A percentile compares a stretch with the other conserved stretches of the same genome.
These are phyloP conservation scores for Eurystomus glaucurus DNA, from an alignment of 2,797 vertebrate species.

Conservation along the genomic window DNA sequence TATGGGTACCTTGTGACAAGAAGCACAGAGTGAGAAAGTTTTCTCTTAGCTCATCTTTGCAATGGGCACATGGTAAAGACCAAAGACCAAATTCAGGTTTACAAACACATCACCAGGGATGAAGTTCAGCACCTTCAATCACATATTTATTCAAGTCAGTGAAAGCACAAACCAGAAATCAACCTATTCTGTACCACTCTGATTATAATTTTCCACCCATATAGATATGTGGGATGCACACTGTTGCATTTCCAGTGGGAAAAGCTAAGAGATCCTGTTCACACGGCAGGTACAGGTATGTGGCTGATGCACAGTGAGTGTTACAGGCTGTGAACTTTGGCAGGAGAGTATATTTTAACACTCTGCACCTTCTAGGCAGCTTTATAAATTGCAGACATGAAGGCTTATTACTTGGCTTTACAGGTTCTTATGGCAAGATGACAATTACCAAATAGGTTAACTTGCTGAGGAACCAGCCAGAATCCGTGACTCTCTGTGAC, in stretches of 20 bases:
- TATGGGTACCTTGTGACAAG: not conserved
- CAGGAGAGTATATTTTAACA: not conserved
- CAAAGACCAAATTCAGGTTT: not conserved
- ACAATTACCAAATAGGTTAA: slow-evolving; percentile 61
- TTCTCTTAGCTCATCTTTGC: not conserved
- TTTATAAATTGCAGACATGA: not conserved
- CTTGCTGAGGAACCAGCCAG: slow-evolving; percentile 31
- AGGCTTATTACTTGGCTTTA: slow-evolving; percentile 17
- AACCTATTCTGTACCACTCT: not conserved
- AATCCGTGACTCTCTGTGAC: slow-evolving; percentile 37
- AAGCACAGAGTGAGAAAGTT: not conserved
- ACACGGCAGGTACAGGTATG: not conserved
- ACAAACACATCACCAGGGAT: not conserved
- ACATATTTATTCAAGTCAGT: not conserved
- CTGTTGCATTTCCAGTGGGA: not conserved
- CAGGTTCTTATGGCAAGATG: slow-evolving; percentile 37
- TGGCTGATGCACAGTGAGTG: not conserved
- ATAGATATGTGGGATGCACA: accelerated
- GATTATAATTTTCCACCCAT: not conserved
- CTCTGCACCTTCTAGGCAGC: slow-evolving; percentile 6
- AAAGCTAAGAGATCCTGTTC: not conserved
- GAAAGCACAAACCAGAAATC: not conserved
- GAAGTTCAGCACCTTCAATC: not conserved
- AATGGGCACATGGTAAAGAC: not conserved
- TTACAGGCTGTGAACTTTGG: not conserved